phyloP scores from a whole-genome alignment of 2,113 vertebrate species.

The Zosterops lateralis region DNA sequence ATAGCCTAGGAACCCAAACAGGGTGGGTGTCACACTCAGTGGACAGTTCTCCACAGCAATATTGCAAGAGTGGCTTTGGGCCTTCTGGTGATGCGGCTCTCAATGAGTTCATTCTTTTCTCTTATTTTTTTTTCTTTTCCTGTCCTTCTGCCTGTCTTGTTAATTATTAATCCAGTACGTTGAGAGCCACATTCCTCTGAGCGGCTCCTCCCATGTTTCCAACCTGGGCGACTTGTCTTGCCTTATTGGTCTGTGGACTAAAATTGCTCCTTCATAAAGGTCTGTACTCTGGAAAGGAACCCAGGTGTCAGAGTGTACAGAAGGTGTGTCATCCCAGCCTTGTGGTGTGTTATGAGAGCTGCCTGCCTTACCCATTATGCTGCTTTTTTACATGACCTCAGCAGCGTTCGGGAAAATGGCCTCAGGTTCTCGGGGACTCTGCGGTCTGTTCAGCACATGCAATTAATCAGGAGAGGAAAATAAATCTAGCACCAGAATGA shows the following conservation, averaged over 20 bases:
- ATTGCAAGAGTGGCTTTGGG: background rate
- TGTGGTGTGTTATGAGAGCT: background rate
- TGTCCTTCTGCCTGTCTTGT: conserved; percentile 7
- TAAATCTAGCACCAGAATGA: conserved; percentile 39
- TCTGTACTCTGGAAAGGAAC: background rate
- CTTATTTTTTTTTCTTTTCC: background rate
- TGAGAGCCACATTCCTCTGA: conserved; percentile 22
- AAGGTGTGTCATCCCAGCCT: conserved; percentile 34
- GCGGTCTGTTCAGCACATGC: background rate
- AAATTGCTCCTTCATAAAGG: conserved; percentile 41
- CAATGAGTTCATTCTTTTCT: background rate
- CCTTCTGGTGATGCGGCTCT: background rate
- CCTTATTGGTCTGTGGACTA: conserved; percentile 9
- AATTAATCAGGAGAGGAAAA: conserved; percentile 42
- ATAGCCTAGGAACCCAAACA: background rate
- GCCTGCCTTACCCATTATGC: background rate
- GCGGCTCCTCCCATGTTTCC: conserved; percentile 29
- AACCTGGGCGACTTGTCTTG: conserved; percentile 19
- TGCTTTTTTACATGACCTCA: background rate
- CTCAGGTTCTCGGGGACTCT: conserved; percentile 6
- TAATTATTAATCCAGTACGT: conserved; percentile 45
- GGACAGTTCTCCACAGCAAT: background rate
- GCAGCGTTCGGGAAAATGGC: background rate
- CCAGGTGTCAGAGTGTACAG: conserved; percentile 5
- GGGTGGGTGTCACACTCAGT: background rate